These are phyloP conservation scores for Leucophora obtusa DNA, from an alignment of 2,888 invertebrate species.

Conservation along the genomic window DNA sequence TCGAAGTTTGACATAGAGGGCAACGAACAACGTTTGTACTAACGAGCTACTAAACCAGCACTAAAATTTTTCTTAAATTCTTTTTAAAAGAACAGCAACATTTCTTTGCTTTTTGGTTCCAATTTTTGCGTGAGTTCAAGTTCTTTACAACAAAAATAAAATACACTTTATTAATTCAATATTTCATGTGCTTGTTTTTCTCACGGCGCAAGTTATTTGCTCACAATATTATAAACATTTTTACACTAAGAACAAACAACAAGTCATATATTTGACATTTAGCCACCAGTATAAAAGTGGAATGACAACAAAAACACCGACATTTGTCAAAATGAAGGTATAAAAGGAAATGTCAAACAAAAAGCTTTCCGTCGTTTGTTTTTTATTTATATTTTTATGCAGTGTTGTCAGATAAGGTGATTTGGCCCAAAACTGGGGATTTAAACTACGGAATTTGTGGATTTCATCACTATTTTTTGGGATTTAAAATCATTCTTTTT, in stretches of 20 bases:
- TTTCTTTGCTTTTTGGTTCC: slow-evolving; percentile 23
- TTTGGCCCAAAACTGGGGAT: too few species aligned
- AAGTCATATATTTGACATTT: slow-evolving; percentile 52
- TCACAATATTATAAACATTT: slow-evolving; percentile 19
- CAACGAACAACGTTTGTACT: slow-evolving; percentile 47
- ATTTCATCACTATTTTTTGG: too few species aligned
- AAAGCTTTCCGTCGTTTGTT: neutral
- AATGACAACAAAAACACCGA: slow-evolving; percentile 19
- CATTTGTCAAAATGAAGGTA: slow-evolving; percentile 3
- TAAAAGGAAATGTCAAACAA: neutral
- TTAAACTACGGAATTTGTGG: too few species aligned
- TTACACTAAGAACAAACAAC: slow-evolving; percentile 35
- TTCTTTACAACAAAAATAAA: slow-evolving; percentile 20
- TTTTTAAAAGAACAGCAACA: slow-evolving; percentile 3
- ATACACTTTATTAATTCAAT: slow-evolving; percentile 7
- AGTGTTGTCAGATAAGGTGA: neutral
- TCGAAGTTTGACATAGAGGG: slow-evolving; percentile 27
- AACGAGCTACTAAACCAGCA: slow-evolving; percentile 65
- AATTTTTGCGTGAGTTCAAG: slow-evolving; percentile 43
- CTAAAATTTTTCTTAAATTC: slow-evolving; percentile 49
- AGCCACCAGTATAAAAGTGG: neutral
- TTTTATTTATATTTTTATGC: neutral
- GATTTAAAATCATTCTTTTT: too few species aligned
- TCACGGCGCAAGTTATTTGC: slow-evolving; percentile 58
- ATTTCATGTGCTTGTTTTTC: slow-evolving; percentile 19